These are phyloP conservation scores for Eucidaris tribuloides DNA, from an alignment of 35 echinoderm and acorn worm genomes.

Conservation along the genomic window DNA sequence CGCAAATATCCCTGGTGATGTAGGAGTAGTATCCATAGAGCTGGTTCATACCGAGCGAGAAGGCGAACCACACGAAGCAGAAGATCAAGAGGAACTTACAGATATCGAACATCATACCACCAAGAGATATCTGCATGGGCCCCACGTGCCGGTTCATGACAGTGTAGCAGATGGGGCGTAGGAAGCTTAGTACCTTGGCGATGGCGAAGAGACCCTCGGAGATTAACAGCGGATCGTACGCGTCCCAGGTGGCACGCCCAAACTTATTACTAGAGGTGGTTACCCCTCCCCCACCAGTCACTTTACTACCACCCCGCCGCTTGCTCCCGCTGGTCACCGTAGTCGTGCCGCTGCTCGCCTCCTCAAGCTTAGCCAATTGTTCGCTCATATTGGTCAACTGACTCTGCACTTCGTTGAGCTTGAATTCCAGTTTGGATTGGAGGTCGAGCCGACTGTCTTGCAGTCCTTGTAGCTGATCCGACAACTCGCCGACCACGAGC, in stretches of 20 bases:
- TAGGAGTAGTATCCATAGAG: slow-evolving; percentile 85
- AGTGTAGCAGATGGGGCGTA: slow-evolving; percentile 81
- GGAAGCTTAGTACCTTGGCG: slow-evolving; percentile 94
- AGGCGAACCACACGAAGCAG: slow-evolving; percentile 96
- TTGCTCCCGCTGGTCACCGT: neutral
- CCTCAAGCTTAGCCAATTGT: slow-evolving; percentile 23
- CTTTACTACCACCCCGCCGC: neutral
- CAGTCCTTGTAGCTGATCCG: slow-evolving; percentile 22
- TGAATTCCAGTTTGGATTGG: neutral
- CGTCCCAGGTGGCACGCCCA: slow-evolving; percentile 52
- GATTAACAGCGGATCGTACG: slow-evolving; percentile 74
- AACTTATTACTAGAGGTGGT: neutral
- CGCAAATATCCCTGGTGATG: slow-evolving; percentile 29
- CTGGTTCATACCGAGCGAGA: slow-evolving; percentile 97
- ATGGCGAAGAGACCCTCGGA: slow-evolving; percentile 92
- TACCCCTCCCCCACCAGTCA: neutral
- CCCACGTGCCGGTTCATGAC: slow-evolving; percentile 97
- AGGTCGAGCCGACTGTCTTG: neutral
- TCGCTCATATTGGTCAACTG: slow-evolving; percentile 4
- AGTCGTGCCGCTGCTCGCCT: neutral
- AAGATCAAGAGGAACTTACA: slow-evolving; percentile 98
- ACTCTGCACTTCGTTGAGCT: neutral
- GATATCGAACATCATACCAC: slow-evolving; percentile 99
- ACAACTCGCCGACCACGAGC: neutral
- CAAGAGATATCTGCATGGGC: slow-evolving; percentile 98